Evolutionary conservation across 2,888 invertebrate genomes (phyloP), one percentile per base, ranked within the genome.

Genomic region (Tenthredo livida): DNA sequence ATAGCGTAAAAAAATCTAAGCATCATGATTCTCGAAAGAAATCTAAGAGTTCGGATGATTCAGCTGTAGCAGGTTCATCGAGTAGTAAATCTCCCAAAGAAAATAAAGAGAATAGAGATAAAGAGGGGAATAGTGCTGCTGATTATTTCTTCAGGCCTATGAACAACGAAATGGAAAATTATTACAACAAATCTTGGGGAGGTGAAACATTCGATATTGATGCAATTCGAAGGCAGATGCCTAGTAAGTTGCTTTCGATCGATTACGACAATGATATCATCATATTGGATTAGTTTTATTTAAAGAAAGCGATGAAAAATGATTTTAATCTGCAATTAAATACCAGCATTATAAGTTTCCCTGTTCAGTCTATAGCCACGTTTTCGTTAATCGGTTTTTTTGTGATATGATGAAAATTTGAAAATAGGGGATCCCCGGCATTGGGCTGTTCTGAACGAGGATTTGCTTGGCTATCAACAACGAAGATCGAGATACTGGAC

Each of bases 101-200:
- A 47, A 65, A 47, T 47, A 67, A 67, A 29, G 33, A 43, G 33
- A 83, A 50, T 67, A 47, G 4, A 29, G 61, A 83, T 6, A 40
- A 21, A 82, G 25, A 40, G 21, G 65, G 21, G 40, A 61, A 40
- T 40, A 40, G 80, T 15, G 40, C 80, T n/a, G 86, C 86, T 7
- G 88, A 91, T 37, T 90, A 90, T 86, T 88, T 90, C 54, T 90
- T 90, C 43, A 87, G 87, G 33, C 90, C 92, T 1, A 90, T 92
- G 90, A 86, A 88, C 0, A 86, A 90, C 0, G 95, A 95, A 89
- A 95, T 96, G 95, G 94, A 94, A 85, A 94, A 94, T 85, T 96
- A 96, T 92, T 96, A 96, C 90, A 95, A 96, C 90, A 94, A 95
- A 87, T 95, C 95, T 87, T 96, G 96, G 95, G 95, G 95, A 0